Evolutionary conservation across 2,113 vertebrate species (phyloP), one percentile per base, ranked within the genome.

Genomic region (Gopherus flavomarginatus): DNA sequence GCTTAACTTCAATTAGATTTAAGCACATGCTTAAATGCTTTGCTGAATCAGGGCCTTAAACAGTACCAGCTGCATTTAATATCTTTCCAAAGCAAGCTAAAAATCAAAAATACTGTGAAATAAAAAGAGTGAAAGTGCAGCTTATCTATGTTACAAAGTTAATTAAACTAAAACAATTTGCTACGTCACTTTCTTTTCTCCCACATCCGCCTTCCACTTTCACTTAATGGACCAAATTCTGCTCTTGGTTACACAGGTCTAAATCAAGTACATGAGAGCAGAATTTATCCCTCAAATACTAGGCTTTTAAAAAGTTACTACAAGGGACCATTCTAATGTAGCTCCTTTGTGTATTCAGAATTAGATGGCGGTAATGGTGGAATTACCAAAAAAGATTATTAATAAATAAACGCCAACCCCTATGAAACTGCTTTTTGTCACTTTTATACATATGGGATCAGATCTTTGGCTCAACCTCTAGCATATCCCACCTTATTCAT

Each of bases 51-150:
- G 2, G 17, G 2, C 22, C 12, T 85, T 90, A 47, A 59, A 57
- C 1, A 13, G 9, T n/a, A n/a, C 5, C 65, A 72, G 8, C n/a
- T 72, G 10, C 4, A 1, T 84, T 65, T 35, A 1, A 42, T 85
- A 22, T 75, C 65, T 92, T 86, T 95, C 69, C 31, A 38, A 4
- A 42, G n/a, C 87, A 77, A 92, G 84, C n/a, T 22, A 22, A 72
- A 38, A 21, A 72, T 22, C 0, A 87, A 93, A 83, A 79, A 5
- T 4, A 3, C 6, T 2, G 8, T 22, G 52, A 88, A 91, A 93
- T 62, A 27, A 54, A 82, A 14, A 7, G 7, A 35, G 8, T 4
- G 75, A 22, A 88, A 88, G 44, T 10, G 65, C 22, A 72, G 17
- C 11, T 31, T 31, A 79, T 13, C 31, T 80, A 50, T 3, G 1